Conservation (phyloP, 1,140 invertebrate genomes). For the Platorchestia sp. region DNA sequence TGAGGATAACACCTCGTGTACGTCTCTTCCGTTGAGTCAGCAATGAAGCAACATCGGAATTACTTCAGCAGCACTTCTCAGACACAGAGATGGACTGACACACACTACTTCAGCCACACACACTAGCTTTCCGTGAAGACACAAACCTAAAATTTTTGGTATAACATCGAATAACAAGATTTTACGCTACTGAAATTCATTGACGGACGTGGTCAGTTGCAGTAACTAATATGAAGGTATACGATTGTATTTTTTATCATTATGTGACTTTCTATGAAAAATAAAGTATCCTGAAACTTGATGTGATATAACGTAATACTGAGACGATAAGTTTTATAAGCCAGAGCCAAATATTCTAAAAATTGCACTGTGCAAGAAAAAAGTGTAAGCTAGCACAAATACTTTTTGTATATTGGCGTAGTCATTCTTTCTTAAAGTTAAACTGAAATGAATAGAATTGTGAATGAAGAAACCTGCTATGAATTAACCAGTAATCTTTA, state of each 20-base stretch:
- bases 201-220: background rate
- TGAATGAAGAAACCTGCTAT: too few species aligned
- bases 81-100: background rate
- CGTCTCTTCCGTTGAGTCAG: background rate
- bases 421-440: too few species aligned
- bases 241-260: background rate
- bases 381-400: too few species aligned
- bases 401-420: too few species aligned
- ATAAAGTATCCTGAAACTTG: too few species aligned
- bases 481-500: too few species aligned
- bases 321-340: background rate
- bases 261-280: background rate
- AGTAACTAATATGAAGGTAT: background rate
- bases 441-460: too few species aligned
- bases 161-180: background rate
- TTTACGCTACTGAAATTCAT: background rate
- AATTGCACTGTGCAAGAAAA: too few species aligned
- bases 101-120: background rate
- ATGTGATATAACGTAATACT: background rate
- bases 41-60: background rate
- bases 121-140: background rate
- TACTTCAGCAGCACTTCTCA: background rate
- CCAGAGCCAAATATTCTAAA: background rate
- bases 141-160: background rate
- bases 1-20: background rate